Base-by-base conservation (phyloP, 2,113 vertebrate species). In the Sapayoa aenigma region DNA sequence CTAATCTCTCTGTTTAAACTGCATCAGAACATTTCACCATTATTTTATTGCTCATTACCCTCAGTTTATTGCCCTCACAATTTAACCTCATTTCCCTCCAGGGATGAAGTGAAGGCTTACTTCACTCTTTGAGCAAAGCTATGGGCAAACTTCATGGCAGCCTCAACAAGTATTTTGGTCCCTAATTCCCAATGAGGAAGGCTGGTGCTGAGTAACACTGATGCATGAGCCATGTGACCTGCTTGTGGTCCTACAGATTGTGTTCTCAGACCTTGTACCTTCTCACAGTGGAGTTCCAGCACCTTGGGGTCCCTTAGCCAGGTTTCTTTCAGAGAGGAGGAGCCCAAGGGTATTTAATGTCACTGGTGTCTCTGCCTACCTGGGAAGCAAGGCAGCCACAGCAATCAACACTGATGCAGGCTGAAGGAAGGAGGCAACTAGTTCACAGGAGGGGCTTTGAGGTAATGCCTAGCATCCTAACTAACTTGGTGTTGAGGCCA, bases 371-470 rank as follows among this genome's bases (percentile, higher is more conserved):
- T 60, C 53, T 75, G 42, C 17, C 44, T 35, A 68, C 31, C 14
- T 0, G 1, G 50, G 25, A 72, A 84, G 17, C 7, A 53, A 68
- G 47, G 28, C 30, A 90, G 37, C 41, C 50, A 63, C 23, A 14
- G 8, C 11, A 76, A 55, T 8, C 9, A 55, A 6, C 37, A 25
- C 1, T 5, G 11, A 66, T 11, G 18, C 4, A 2, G 2, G 31
- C 23, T 77, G 55, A 60, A 84, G 33, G 41, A 56, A 28, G 25
- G 18, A 23, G 30, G 9, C 20, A 80, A 8, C 4, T 19, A 9
- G 18, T 39, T 20, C 74, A 39, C 14, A 67, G 42, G 24, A 89
- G 1, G 1, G 39, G 25, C 35, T 22, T 39, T 0, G 0, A 68
- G 52, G 72, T 50, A 47, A 62, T 16, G 19, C 31, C 76, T 22